Percentiles rank a stretch among this genome's conserved stretches.
phyloP scores from a whole-genome alignment of 2,888 invertebrate species.

The Erpobdella octoculata region DNA sequence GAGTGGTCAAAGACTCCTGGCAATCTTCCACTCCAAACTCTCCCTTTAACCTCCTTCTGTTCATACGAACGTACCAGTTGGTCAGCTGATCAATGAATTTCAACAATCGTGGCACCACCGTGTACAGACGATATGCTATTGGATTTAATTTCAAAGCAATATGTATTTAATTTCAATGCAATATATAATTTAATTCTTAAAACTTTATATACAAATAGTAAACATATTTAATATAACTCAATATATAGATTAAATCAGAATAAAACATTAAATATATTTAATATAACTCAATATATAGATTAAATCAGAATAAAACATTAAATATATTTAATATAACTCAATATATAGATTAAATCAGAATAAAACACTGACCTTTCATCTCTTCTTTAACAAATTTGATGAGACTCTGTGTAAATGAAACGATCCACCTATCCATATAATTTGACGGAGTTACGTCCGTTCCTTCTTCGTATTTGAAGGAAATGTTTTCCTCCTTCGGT shows the following conservation, averaged over 20 bases:
- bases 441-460: constrained; percentile 55
- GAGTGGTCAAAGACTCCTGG: constrained; percentile 72
- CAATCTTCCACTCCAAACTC: constrained; percentile 81
- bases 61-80: constrained; percentile 97
- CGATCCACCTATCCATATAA: constrained; percentile 93
- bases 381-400: constrained; percentile 78
- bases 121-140: constrained; percentile 79
- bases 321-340: not conserved
- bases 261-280: constrained; percentile 13
- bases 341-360: not conserved
- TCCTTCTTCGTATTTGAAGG: constrained; percentile 10
- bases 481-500: constrained; percentile 2
- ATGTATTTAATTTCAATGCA: not conserved
- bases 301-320: not conserved
- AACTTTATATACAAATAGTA: not conserved
- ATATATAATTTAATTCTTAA: not conserved
- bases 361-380: constrained; percentile 61
- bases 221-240: not conserved
- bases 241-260: not conserved
- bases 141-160: not conserved
- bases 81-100: constrained; percentile 95
- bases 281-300: not conserved
- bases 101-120: constrained; percentile 83
- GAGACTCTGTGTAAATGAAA: constrained; percentile 89
- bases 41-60: constrained; percentile 79